phyloP scores from a whole-genome alignment of 2,113 vertebrate genomes.

The Ahaetulla prasina region DNA sequence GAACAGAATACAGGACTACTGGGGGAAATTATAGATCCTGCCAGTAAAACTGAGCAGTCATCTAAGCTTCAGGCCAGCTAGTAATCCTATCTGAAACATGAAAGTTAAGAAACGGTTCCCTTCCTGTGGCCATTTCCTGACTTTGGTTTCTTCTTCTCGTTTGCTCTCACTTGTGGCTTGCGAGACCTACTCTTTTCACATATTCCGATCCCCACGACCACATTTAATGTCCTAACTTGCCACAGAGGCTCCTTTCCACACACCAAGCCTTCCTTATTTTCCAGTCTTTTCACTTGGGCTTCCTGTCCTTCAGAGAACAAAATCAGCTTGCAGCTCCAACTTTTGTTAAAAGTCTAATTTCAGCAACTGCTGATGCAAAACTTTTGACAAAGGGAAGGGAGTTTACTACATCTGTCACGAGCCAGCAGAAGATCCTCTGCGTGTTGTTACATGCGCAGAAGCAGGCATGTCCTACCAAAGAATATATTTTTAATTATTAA shows the following conservation, averaged over 20 bases:
- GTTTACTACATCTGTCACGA: background rate
- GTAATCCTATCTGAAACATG: background rate
- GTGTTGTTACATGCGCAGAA: background rate
- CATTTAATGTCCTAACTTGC: background rate
- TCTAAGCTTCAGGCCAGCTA: background rate
- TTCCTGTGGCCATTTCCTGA: background rate
- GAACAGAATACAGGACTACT: background rate
- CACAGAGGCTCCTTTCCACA: background rate
- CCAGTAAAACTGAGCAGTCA: background rate
- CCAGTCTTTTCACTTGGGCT: background rate
- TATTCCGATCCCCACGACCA: background rate
- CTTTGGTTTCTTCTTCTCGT: background rate
- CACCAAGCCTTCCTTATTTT: background rate
- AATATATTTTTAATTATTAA: background rate
- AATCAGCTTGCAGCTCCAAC: no score
- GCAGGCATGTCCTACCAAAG: background rate
- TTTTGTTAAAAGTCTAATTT: background rate
- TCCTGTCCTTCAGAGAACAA: background rate
- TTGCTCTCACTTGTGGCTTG: background rate
- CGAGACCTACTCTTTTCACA: background rate
- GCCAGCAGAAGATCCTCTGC: background rate
- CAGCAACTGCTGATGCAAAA: background rate
- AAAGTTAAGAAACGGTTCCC: slow-evolving; percentile 10
- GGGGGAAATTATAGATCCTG: background rate
- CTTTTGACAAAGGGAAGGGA: background rate